Conservation (phyloP, 2,797 vertebrate species). For the Myotis vivesi region DNA sequence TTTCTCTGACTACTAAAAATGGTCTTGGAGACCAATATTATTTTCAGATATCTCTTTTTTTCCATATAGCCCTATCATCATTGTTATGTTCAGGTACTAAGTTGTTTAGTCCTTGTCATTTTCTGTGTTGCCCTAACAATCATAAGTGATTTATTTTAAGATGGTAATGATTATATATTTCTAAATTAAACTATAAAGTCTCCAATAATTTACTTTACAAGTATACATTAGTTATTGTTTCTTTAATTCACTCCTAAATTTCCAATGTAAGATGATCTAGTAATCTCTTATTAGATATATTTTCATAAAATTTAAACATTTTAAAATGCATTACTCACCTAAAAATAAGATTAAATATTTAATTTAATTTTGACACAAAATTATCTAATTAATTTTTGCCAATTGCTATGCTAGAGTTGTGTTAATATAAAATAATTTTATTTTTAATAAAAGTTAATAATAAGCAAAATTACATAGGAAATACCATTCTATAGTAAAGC, state of each 20-base stretch:
- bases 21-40: neutral
- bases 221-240: neutral
- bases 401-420: neutral
- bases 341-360: neutral
- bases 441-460: neutral
- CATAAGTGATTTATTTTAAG: neutral
- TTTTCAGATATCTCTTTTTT: neutral
- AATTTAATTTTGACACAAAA: neutral
- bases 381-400: neutral
- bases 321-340: conserved; percentile 14
- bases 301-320: neutral
- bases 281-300: neutral
- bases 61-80: neutral
- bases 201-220: neutral
- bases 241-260: neutral
- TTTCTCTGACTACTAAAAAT: conserved; percentile 9
- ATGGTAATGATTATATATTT: neutral
- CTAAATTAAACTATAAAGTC: neutral
- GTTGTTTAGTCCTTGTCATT: neutral
- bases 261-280: neutral
- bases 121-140: neutral
- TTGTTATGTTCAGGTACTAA: neutral
- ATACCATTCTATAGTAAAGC: neutral
- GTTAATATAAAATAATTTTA: neutral
- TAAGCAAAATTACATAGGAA: neutral